These are phyloP conservation scores for Latrodectus hesperus DNA, from an alignment of 2,888 invertebrate genomes.

Conservation along the genomic window DNA sequence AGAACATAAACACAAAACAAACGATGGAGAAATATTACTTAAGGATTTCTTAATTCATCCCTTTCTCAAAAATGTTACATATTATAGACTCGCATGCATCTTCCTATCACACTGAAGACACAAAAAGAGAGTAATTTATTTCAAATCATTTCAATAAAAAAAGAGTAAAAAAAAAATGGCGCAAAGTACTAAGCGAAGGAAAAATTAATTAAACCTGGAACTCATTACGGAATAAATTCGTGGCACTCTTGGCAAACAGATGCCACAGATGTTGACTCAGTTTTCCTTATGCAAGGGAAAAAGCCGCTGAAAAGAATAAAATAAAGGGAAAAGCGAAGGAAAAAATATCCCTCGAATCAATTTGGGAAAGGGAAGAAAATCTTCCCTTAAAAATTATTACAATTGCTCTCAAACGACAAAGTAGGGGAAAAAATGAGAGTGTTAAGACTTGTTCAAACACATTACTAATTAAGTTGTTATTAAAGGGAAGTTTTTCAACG, in stretches of 20 bases:
- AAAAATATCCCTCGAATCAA: neutral
- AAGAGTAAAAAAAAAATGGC: neutral
- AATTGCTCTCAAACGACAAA: neutral
- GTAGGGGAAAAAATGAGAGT: neutral
- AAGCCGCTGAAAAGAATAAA: neutral
- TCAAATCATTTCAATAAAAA: neutral
- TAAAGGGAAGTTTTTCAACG: neutral
- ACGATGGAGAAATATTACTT: no score
- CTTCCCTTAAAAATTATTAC: neutral
- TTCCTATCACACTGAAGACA: no score
- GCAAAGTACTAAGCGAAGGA: neutral
- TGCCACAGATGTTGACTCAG: neutral
- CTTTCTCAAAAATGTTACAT: no score
- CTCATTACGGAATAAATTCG: neutral
- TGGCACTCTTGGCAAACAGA: neutral
- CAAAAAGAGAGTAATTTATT: neutral
- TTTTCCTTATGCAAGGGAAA: neutral
- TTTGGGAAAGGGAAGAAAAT: neutral
- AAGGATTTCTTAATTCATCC: no score
- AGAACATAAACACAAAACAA: no score
- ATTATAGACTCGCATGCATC: no score
- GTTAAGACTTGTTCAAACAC: slow-evolving; percentile 5
- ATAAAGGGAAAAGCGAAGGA: neutral
- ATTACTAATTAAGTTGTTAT: slow-evolving; percentile 5
- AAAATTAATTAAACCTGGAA: slow-evolving; percentile 5